These are phyloP conservation scores for Mesorhabditis spiculigera DNA, from an alignment of 2,888 invertebrate species.

Conservation along the genomic window DNA sequence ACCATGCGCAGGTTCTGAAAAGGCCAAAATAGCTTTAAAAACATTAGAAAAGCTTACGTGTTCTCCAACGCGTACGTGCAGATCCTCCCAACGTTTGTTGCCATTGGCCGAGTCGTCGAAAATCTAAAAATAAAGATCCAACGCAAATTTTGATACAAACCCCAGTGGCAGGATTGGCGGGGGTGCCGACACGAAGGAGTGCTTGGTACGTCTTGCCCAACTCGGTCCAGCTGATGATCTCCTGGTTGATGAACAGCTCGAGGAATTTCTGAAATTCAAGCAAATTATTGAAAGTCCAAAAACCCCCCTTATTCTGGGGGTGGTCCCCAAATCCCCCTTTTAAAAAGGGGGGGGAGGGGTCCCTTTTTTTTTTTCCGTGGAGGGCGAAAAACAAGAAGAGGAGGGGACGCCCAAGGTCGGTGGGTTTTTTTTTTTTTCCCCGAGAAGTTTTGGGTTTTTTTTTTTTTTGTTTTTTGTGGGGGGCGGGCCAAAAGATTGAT, in stretches of 20 bases:
- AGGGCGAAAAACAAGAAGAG: constrained; percentile 88
- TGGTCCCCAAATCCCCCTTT: constrained; percentile 43
- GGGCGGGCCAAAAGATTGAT: constrained; percentile 37
- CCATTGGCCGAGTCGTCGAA: constrained; percentile 67
- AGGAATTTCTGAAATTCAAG: constrained; percentile 34
- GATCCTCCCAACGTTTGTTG: constrained; percentile 83
- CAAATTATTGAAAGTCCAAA: neutral
- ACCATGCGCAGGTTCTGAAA: constrained; percentile 91
- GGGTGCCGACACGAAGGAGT: constrained; percentile 57
- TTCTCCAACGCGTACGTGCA: constrained; percentile 92
- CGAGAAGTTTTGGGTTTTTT: constrained; percentile 73
- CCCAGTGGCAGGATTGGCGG: constrained; percentile 55
- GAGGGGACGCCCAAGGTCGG: constrained; percentile 76
- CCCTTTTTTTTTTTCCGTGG: constrained; percentile 94
- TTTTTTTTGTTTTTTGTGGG: constrained; percentile 73
- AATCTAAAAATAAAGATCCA: constrained; percentile 21
- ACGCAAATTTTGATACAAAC: constrained; percentile 11
- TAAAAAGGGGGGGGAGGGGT: no score
- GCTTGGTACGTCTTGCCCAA: constrained; percentile 81
- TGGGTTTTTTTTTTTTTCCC: constrained; percentile 69
- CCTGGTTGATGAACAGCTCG: constrained; percentile 55
- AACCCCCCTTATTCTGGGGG: constrained; percentile 49
- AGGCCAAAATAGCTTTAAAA: neutral
- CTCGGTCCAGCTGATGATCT: constrained; percentile 33
- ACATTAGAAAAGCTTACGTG: constrained; percentile 72